Base-by-base conservation (phyloP, 30 jellyfish, hydroid and myxozoan species). In the Aurelia aurita complex sp. Pacific region DNA sequence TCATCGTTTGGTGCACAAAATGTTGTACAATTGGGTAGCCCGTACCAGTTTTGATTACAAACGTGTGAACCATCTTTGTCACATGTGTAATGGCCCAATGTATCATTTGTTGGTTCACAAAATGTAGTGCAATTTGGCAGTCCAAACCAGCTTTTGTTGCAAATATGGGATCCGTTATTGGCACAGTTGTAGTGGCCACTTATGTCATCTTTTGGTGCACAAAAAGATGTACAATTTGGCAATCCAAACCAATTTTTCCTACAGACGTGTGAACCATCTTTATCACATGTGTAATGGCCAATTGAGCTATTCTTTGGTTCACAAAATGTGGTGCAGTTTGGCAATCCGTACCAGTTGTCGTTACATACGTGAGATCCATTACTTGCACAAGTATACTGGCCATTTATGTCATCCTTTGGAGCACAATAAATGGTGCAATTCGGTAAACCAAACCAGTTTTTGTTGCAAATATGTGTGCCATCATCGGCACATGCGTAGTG, bases 81-180 rank as follows among this genome's bases (percentile, higher is more conserved):
- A 53, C 91, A 82, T 15, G 17, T 76, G 62, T 54, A 84, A 19
- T 84, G 88, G 32, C 93, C 88, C 33, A 46, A 46, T 46, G 14
- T 9, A 46, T 46, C 57, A 1, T 46, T 14, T 46, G 2, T 46
- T 5, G 57, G 57, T 46, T 46, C 57, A 46, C 57, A 46, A 46
- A 46, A 46, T 46, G 11, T 15, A 1, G 36, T 18, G 34, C 86
- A 76, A 12, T 19, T 14, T 11, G 86, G 86, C 43, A 63, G 13
- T 5, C 36, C 73, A 40, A 8, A 57, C 86, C 86, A 76, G 19
- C 29, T 60, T 2, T 55, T 35, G 10, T 14, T 9, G 74, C 85
- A 75, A 53, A 75, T 29, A n/a, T 29, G 74, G 2, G 46, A 4
- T 1, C 85, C 85, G 23, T 53, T 35, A 8, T 15, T 15, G 14